Conservation (phyloP, 2,113 vertebrate genomes). For the Phaethornis superciliosus region DNA sequence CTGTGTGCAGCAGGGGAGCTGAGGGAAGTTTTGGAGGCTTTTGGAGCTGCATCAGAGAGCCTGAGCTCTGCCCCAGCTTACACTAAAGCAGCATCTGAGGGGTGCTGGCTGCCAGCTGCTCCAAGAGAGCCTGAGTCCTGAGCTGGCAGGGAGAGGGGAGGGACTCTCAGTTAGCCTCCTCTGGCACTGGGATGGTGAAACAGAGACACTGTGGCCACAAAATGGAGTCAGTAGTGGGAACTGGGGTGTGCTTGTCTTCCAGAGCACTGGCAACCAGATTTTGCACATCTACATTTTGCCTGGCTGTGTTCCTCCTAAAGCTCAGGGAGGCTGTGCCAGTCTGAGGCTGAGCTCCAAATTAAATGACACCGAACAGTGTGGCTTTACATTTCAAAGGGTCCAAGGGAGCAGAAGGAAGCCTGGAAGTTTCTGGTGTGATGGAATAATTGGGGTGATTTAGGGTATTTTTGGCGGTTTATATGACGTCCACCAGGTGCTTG, state of each 20-base stretch:
- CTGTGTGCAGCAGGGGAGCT: background rate
- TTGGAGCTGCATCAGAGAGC: background rate
- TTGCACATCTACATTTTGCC: background rate
- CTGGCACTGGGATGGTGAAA: background rate
- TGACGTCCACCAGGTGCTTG: background rate
- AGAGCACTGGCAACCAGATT: conserved; percentile 1
- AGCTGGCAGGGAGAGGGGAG: background rate
- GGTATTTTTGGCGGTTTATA: background rate
- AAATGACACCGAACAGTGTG: background rate
- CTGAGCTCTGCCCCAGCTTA: background rate
- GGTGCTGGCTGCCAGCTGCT: background rate
- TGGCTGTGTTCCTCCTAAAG: background rate
- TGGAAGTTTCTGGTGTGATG: background rate
- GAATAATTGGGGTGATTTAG: conserved; percentile 36
- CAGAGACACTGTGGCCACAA: background rate
- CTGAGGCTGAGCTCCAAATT: conserved; percentile 56
- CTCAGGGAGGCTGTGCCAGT: conserved; percentile 15
- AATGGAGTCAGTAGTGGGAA: conserved; percentile 9
- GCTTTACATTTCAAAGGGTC: conserved; percentile 62
- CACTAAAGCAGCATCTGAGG: background rate
- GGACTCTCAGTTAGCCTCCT: background rate
- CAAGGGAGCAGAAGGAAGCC: conserved; percentile 6
- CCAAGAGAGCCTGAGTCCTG: background rate
- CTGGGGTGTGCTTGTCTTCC: background rate
- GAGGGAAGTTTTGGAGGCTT: background rate